phyloP scores from a whole-genome alignment of 2,888 invertebrate species.

The Amiota minor region DNA sequence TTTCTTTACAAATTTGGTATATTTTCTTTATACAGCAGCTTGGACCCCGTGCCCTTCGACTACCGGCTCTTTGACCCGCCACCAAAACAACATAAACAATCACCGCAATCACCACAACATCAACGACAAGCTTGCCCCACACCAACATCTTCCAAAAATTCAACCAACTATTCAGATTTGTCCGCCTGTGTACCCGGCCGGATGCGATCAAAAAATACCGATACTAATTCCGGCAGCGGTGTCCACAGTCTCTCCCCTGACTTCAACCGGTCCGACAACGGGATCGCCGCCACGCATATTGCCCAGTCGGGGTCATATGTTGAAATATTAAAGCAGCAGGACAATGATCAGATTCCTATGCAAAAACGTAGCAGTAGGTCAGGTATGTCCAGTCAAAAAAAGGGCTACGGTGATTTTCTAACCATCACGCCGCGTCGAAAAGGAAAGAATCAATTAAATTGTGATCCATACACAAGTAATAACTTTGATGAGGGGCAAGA shows the following conservation, averaged over 20 bases:
- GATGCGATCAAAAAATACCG: constrained; percentile 59
- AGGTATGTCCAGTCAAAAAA: constrained; percentile 59
- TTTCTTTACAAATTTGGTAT: background rate
- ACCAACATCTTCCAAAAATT: constrained; percentile 61
- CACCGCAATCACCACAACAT: constrained; percentile 54
- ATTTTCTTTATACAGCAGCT: constrained; percentile 57
- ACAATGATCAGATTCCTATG: constrained; percentile 33
- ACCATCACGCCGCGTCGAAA: constrained; percentile 68
- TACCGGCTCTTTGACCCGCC: constrained; percentile 72
- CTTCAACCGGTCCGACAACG: constrained; percentile 48
- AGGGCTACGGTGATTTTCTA: constrained; percentile 69
- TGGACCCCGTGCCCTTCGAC: constrained; percentile 72
- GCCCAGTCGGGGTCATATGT: constrained; percentile 69
- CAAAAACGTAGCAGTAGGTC: constrained; percentile 23
- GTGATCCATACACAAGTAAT: constrained; percentile 33
- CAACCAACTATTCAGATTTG: constrained; percentile 69
- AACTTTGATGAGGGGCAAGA: constrained; percentile 33
- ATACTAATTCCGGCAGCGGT: constrained; percentile 63
- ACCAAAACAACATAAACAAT: constrained; percentile 67
- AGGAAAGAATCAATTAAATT: constrained; percentile 49
- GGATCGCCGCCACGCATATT: constrained; percentile 61
- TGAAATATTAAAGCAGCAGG: constrained; percentile 66
- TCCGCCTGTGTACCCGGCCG: constrained; percentile 65
- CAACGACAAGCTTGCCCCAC: constrained; percentile 61
- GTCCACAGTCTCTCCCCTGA: constrained; percentile 53